These are phyloP conservation scores for Hylomyscus alleni DNA, from an alignment of 2,797 vertebrate genomes.

Conservation along the genomic window DNA sequence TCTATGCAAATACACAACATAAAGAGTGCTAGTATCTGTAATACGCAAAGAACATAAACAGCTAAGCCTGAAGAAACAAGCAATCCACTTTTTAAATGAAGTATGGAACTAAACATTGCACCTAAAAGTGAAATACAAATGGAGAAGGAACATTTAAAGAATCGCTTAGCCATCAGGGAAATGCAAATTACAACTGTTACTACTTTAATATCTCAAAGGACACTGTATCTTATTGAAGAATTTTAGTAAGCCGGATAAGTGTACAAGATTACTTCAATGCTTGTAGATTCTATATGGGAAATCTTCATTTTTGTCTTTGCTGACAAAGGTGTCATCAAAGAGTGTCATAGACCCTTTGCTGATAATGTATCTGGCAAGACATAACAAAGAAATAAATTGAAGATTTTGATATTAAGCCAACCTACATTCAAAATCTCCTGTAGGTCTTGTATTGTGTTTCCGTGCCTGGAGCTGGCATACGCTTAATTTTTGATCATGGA, in stretches of 20 bases:
- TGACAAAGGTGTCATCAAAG: neutral
- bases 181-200: neutral
- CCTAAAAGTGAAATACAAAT: neutral
- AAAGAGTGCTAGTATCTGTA: neutral
- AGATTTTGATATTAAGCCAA: neutral
- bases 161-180: neutral
- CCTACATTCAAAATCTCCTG: neutral
- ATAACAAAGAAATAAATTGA: neutral
- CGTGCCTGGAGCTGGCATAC: neutral
- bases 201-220: neutral
- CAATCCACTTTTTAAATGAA: neutral
- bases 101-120: neutral
- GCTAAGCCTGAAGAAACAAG: neutral
- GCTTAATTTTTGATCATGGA: neutral
- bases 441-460: neutral
- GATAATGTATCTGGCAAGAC: neutral
- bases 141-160: neutral
- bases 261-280: neutral
- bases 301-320: neutral
- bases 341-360: neutral
- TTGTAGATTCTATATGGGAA: neutral
- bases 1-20: too few species aligned
- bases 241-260: conserved; percentile 14
- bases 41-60: neutral
- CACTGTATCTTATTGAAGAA: neutral